Percentiles rank a stretch among this genome's conserved stretches.
Evolutionary conservation across 2,113 vertebrate species (phyloP).

Genomic region (Neogobius melanostomus): DNA sequence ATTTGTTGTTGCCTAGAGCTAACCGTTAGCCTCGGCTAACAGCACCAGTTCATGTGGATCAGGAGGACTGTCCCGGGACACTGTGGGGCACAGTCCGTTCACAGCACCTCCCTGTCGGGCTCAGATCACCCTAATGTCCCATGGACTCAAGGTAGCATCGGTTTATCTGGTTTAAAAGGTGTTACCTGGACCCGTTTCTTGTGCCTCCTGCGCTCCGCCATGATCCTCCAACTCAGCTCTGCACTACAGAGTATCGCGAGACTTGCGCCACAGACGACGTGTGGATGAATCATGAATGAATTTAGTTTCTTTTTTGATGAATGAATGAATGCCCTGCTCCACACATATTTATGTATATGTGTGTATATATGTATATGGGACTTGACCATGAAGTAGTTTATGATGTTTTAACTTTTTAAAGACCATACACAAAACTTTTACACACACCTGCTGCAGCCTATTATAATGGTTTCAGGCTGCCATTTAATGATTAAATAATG

Average conservation of each 20-base stretch:
- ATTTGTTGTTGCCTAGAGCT: slow-evolving; percentile 50
- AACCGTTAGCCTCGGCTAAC: slow-evolving; percentile 54
- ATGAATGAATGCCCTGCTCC: too few relatives aligned
- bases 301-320: too few relatives aligned
- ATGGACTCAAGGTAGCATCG: fast-evolving
- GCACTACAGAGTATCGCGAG: slow-evolving; percentile 52
- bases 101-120: neutral
- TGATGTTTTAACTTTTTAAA: too few relatives aligned
- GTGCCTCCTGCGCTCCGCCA: slow-evolving; percentile 96
- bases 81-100: neutral
- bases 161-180: slow-evolving; percentile 4
- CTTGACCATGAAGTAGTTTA: too few relatives aligned
- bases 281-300: neutral
- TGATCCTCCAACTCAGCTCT: slow-evolving; percentile 85
- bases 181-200: slow-evolving; percentile 96
- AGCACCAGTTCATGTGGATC: slow-evolving; percentile 14
- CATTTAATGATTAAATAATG: too few relatives aligned
- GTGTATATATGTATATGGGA: too few relatives aligned
- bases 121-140: neutral
- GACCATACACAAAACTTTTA: too few relatives aligned
- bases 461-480: too few relatives aligned
- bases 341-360: too few relatives aligned
- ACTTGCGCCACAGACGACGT: slow-evolving; percentile 2
- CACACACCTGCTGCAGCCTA: too few relatives aligned
- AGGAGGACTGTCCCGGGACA: neutral